These are phyloP conservation scores for Nephrotoma flavescens DNA, from an alignment of 2,888 invertebrate genomes.

Conservation along the genomic window DNA sequence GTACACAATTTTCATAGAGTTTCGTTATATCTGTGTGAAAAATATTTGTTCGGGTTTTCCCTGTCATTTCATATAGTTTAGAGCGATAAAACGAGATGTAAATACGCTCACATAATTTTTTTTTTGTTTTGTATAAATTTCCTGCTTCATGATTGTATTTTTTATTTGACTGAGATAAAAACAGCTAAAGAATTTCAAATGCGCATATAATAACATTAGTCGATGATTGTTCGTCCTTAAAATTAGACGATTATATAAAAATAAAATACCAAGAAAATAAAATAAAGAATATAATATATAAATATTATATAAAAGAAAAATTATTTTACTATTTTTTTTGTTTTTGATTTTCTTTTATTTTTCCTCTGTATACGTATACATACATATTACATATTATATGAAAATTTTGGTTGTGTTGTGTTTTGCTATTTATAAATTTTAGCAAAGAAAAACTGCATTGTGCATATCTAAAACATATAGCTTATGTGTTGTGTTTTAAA, in stretches of 20 bases:
- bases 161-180: background rate
- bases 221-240: slow-evolving; percentile 24
- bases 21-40: background rate
- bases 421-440: background rate
- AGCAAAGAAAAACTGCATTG: background rate
- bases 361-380: background rate
- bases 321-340: background rate
- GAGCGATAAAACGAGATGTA: background rate
- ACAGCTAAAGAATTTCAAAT: background rate
- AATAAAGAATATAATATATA: background rate
- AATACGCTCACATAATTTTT: background rate
- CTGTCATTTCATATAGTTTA: background rate
- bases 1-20: background rate
- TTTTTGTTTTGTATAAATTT: background rate
- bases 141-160: background rate
- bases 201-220: slow-evolving; percentile 18
- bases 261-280: slow-evolving; percentile 1
- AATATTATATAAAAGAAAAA: background rate
- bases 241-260: slow-evolving; percentile 12
- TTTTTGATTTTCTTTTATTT: background rate
- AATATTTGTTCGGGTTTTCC: background rate
- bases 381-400: background rate
- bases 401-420: background rate
- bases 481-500: background rate
- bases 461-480: background rate